Percentiles rank a stretch among this genome's conserved stretches.
These are phyloP conservation scores for Meles meles DNA, from an alignment of 2,113 vertebrate species.

Conservation along the genomic window DNA sequence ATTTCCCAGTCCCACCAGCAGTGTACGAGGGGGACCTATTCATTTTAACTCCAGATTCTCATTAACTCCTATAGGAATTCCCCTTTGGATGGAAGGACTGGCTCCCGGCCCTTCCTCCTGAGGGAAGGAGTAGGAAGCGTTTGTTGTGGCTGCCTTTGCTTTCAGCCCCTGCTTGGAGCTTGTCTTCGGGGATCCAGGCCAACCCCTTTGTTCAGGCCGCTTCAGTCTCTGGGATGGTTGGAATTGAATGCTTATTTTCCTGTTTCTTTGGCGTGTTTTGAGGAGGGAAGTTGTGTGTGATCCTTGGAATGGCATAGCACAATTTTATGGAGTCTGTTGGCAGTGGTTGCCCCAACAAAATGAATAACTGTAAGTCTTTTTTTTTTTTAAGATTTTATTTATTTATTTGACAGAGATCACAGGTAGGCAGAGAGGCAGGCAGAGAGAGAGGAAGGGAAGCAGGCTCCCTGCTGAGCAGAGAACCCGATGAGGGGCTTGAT, in stretches of 20 bases:
- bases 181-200: background rate
- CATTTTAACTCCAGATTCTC: conserved; percentile 28
- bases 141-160: background rate
- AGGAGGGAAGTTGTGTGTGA: conserved; percentile 35
- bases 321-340: conserved; percentile 43
- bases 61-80: background rate
- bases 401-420: too few species aligned
- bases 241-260: conserved; percentile 33
- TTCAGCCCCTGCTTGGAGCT: background rate
- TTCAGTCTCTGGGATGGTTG: background rate
- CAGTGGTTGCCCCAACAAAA: conserved; percentile 55
- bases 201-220: background rate
- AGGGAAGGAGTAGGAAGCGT: background rate
- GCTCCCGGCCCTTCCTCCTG: background rate
- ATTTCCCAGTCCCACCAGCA: background rate
- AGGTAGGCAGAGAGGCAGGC: too few species aligned
- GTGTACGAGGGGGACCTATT: background rate
- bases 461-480: too few species aligned
- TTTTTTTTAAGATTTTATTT: too few species aligned
- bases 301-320: conserved; percentile 29
- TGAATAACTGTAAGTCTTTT: conserved; percentile 44
- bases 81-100: background rate
- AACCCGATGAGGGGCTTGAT: too few species aligned
- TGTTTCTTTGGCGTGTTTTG: background rate
- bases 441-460: too few species aligned